Base-by-base conservation (phyloP, 2,797 vertebrate species). In the Catostomus latipinnis region DNA sequence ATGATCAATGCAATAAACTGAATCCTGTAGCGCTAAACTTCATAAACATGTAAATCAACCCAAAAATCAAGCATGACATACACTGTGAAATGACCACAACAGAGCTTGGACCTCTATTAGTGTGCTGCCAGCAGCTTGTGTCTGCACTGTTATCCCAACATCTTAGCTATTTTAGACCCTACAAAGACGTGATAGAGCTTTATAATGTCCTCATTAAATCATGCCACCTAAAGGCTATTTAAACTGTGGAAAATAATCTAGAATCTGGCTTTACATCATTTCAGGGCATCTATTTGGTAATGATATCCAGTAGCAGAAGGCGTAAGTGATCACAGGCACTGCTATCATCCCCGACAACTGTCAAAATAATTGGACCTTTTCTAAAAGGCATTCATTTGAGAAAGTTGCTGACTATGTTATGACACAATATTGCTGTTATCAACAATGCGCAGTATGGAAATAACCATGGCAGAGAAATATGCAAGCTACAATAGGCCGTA, bases 171-270 rank as follows among this genome's bases (percentile, higher is more conserved):
- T 93, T 91, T 89, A 92, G 90, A 93, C 88, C 90, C 86, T 89
- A 88, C 92, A 87, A 91, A 91, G 88, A 90, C 74, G 77, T 91
- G 89, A 93, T 93, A 91, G 92, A 90, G 83, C 67, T 86, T 91
- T 92, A 91, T 92, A 91, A 93, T 91, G 91, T 90, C 88, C 90
- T 92, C 92, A 91, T 92, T 93, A 92, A 94, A 92, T 94, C 89
- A 91, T 87, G 76, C 73, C 88, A 92, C 91, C 90, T 88, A 88
- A 88, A 89, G 83, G 80, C 89, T 90, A 83, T 87, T 86, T 81
- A 84, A 84, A 81, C 81, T 71, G 73, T 50, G 56, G 82, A 76
- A 80, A 87, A 87, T 77, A 83, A 86, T 88, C 72, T 78, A 88
- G 86, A 84, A 83, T 84, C 86, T 83, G 81, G 86, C 86, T 85